A percentile compares a stretch with the other conserved stretches of the same genome.
Conservation (phyloP, 2,888 invertebrate genomes). For the Pyrrhosoma nymphula region DNA sequence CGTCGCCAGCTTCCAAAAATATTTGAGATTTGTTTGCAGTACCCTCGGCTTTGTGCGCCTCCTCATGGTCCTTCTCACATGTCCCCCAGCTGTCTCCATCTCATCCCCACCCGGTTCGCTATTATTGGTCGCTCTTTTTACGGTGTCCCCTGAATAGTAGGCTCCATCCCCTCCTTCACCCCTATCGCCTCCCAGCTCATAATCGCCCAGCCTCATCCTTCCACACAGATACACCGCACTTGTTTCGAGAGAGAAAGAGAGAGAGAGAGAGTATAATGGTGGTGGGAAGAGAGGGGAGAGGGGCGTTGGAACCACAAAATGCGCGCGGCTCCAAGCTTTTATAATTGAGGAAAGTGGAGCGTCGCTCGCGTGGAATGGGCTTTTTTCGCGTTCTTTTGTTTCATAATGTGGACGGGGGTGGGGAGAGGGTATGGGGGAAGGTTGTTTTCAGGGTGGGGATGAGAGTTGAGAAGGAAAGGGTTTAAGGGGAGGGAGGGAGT, state of each 20-base stretch:
- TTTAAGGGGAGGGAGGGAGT: neutral
- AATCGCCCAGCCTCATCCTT: neutral
- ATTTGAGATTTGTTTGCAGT: no score
- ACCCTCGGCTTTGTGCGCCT: no score
- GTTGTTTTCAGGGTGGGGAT: no score
- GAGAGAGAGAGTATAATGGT: no score
- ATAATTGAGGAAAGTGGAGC: constrained; percentile 67
- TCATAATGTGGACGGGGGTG: neutral
- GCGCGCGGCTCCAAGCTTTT: constrained; percentile 59
- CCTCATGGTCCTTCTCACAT: no score
- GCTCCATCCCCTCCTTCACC: neutral
- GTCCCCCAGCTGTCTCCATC: neutral
- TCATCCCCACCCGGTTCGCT: neutral
- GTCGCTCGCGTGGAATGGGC: constrained; percentile 44
- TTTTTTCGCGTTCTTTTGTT: constrained; percentile 48
- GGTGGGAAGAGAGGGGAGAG: neutral
- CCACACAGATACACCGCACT: neutral
- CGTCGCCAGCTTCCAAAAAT: no score
- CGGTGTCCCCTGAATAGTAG: neutral
- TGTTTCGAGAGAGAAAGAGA: constrained; percentile 14
- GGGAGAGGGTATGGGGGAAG: neutral
- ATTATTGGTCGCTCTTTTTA: neutral
- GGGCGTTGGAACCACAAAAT: neutral
- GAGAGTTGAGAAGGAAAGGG: no score
- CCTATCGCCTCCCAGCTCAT: no score